A percentile compares a stretch with the other conserved stretches of the same genome.
Conservation (phyloP, 37 sponge, comb jelly and placozoan genomes). For the Ianthella basta region DNA sequence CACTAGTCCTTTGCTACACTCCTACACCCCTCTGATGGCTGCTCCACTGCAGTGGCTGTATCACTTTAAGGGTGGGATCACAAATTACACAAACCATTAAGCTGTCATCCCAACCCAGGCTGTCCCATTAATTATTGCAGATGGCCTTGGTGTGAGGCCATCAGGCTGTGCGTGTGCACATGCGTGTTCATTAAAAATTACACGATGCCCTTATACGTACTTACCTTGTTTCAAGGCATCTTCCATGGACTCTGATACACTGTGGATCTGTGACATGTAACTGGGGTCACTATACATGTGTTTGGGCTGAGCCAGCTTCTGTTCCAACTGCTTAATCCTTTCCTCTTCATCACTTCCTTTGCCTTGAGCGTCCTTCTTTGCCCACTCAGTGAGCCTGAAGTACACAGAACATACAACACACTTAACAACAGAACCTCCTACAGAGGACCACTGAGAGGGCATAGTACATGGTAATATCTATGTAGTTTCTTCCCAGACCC, state of each 20-base stretch:
- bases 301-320: conserved; percentile 52
- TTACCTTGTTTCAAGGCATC: conserved; percentile 76
- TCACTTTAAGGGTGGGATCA: too few species aligned
- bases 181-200: not conserved
- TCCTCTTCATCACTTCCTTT: conserved; percentile 50
- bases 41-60: too few species aligned
- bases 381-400: conserved; percentile 82
- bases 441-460: too few species aligned
- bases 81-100: too few species aligned
- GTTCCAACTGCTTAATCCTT: conserved; percentile 49
- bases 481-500: too few species aligned
- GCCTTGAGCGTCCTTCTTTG: conserved; percentile 70
- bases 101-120: too few species aligned
- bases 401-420: not conserved
- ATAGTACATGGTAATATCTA: too few species aligned
- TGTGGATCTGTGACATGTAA: conserved; percentile 75
- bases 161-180: too few species aligned
- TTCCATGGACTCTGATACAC: conserved; percentile 56
- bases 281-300: conserved; percentile 64
- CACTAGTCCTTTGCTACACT: too few species aligned
- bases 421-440: not conserved
- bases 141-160: too few species aligned
- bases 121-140: too few species aligned
- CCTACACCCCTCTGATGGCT: too few species aligned
- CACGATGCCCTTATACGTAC: not conserved